Evolutionary conservation across 2,888 invertebrate species (phyloP), one percentile per base, ranked within the genome.

Genomic region (Fragum whitleyi): DNA sequence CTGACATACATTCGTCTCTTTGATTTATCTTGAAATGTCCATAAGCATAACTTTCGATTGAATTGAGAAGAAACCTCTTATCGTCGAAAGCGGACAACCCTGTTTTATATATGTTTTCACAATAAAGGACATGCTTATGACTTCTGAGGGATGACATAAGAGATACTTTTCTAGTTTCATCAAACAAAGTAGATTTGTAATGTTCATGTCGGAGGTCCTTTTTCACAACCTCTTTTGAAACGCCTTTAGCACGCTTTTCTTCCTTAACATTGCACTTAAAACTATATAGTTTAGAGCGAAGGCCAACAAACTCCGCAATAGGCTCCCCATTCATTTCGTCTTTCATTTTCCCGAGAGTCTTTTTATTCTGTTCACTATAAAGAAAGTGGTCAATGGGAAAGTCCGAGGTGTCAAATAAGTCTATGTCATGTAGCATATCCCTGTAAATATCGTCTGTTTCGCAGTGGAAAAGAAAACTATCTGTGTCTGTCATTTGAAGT

Each of bases 331-430:
- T 87, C 19, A 81, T 79, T 81, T 92, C 91, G 85, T 92, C 92
- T 82, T 92, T 92, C 77, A 92, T 88, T 57, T 89, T 88, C 19
- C 91, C 91, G n/a, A 91, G 51, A 29, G 86, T 86, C 79, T 90
- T 91, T 70, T 91, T 90, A 82, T 92, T 92, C 29, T 36, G 72
- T 16, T 67, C 73, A 53, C 62, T 73, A 71, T 86, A 85, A 26
- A 90, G 73, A 26, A 55, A 68, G 76, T 92, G 88, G 57, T 81
- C 74, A 69, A 76, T 51, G 1, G 90, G 88, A 81, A 90, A 93
- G 62, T 92, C 89, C 76, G 86, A 84, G 9, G 88, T 89, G 78
- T 83, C 77, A 21, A 62, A 78, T 19, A 78, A 42, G 28, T 78
- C 59, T n/a, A 61, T 42, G 21, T 72, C 57, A 16, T 47, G 21